A percentile compares a stretch with the other conserved stretches of the same genome.
phyloP scores from a whole-genome alignment of 2,888 invertebrate species.

The Bruchidius siliquastri region DNA sequence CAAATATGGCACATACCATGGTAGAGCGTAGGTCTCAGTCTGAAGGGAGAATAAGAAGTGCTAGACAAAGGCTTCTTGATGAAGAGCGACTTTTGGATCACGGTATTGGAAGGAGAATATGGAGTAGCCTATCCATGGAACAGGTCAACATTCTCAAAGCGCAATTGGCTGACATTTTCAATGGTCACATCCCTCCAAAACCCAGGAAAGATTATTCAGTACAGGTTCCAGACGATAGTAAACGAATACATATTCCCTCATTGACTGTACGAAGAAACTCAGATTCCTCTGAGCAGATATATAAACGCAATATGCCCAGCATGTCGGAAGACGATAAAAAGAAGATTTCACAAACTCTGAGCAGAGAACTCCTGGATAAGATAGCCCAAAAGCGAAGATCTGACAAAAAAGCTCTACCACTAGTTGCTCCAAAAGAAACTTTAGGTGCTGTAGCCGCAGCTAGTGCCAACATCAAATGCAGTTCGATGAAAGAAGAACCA shows the following conservation, averaged over 20 bases:
- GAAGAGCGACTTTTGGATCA: slow-evolving; percentile 42
- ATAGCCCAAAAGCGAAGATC: slow-evolving; percentile 45
- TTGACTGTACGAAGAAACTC: slow-evolving; percentile 50
- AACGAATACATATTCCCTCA: slow-evolving; percentile 19
- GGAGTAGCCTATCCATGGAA: slow-evolving; percentile 80
- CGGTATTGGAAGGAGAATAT: slow-evolving; percentile 70
- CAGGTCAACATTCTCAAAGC: slow-evolving; percentile 76
- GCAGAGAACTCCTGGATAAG: slow-evolving; percentile 67
- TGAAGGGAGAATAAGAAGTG: slow-evolving; percentile 39
- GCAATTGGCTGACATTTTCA: slow-evolving; percentile 78
- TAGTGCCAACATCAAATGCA: slow-evolving; percentile 42
- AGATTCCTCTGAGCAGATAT: slow-evolving; percentile 29
- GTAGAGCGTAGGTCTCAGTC: slow-evolving; percentile 56
- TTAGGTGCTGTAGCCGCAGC: slow-evolving; percentile 58
- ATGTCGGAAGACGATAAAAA: slow-evolving; percentile 67
- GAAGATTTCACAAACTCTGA: slow-evolving; percentile 65
- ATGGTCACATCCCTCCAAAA: slow-evolving; percentile 42
- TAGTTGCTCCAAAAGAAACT: slow-evolving; percentile 54
- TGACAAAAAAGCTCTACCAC: slow-evolving; percentile 38
- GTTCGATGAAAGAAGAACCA: slow-evolving; percentile 27
- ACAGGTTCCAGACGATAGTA: slow-evolving; percentile 50
- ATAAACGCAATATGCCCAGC: slow-evolving; percentile 40
- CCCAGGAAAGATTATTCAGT: slow-evolving; percentile 57
- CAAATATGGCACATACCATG: slow-evolving; percentile 70
- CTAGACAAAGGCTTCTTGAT: slow-evolving; percentile 27